Conservation (phyloP, 2,888 invertebrate species). For the Acanthopleura granulata region DNA sequence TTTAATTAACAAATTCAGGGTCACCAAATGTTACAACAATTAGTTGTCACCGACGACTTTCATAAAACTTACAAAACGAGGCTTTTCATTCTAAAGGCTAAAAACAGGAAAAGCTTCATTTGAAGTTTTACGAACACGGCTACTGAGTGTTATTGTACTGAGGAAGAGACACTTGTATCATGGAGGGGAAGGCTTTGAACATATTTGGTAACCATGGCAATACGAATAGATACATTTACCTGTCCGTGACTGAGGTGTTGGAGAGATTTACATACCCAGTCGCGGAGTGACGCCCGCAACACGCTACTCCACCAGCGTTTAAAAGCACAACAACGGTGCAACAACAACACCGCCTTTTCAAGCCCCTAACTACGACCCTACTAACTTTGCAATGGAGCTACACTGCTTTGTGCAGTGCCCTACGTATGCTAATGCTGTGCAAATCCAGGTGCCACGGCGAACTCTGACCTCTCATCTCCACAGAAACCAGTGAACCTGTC, state of each 20-base stretch:
- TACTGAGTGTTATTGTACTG: too few relatives aligned
- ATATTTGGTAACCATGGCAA: not conserved
- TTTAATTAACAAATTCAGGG: too few relatives aligned
- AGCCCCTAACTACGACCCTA: conserved; percentile 43
- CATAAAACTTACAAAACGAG: too few relatives aligned
- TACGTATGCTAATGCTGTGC: conserved; percentile 27
- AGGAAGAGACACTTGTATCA: not conserved
- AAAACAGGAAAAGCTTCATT: too few relatives aligned
- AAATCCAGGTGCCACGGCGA: not conserved
- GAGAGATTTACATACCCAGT: too few relatives aligned
- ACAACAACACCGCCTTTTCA: not conserved
- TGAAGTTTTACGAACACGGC: too few relatives aligned
- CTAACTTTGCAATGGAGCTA: conserved; percentile 39
- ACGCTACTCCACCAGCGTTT: conserved; percentile 18
- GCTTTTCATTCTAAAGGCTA: too few relatives aligned
- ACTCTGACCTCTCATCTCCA: not conserved
- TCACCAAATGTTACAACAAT: too few relatives aligned
- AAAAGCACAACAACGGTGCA: conserved; percentile 6
- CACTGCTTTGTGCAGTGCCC: conserved; percentile 66
- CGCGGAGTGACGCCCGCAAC: not conserved
- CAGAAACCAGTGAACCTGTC: not conserved
- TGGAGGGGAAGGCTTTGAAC: too few relatives aligned
- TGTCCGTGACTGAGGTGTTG: too few relatives aligned
- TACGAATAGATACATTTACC: conserved; percentile 24
- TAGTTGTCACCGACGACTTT: too few relatives aligned